These are phyloP conservation scores for Coleophora deauratella DNA, from an alignment of 2,888 invertebrate species.

Conservation along the genomic window DNA sequence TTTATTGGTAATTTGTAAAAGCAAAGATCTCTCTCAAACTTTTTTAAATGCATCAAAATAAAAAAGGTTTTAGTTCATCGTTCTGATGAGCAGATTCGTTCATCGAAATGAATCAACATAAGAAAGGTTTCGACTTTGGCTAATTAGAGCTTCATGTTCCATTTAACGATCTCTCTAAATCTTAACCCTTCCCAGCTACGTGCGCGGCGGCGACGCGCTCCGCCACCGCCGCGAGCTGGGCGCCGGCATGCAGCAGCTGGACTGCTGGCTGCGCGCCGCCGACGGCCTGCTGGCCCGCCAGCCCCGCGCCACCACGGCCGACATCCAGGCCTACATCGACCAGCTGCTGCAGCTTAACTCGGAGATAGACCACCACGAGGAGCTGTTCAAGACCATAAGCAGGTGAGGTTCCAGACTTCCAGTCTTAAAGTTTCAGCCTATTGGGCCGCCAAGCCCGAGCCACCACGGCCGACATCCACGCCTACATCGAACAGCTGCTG, in stretches of 20 bases:
- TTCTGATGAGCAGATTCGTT: too few species aligned
- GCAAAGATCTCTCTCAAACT: too few species aligned
- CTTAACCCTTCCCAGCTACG: slow-evolving; percentile 58
- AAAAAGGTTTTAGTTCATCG: too few species aligned
- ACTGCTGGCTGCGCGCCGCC: slow-evolving; percentile 85
- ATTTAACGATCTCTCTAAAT: neutral
- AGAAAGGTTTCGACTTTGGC: too few species aligned
- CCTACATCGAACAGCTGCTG: slow-evolving; percentile 85
- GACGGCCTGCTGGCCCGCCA: slow-evolving; percentile 80
- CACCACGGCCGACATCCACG: slow-evolving; percentile 84
- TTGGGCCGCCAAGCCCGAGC: slow-evolving; percentile 82
- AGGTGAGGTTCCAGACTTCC: slow-evolving; percentile 51
- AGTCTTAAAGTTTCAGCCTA: slow-evolving; percentile 48
- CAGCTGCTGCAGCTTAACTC: slow-evolving; percentile 83
- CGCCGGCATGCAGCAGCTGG: slow-evolving; percentile 81
- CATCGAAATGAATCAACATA: too few species aligned
- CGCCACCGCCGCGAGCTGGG: slow-evolving; percentile 87
- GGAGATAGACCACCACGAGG: slow-evolving; percentile 91
- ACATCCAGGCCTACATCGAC: slow-evolving; percentile 86
- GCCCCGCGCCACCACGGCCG: slow-evolving; percentile 83
- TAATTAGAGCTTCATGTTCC: too few species aligned
- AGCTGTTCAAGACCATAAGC: slow-evolving; percentile 91
- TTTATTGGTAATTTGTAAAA: too few species aligned
- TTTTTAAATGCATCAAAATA: too few species aligned
- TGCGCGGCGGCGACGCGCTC: slow-evolving; percentile 90